Evolutionary conservation across 2,113 vertebrate genomes (phyloP), one percentile per base, ranked within the genome.

Genomic region (Poecile atricapillus): DNA sequence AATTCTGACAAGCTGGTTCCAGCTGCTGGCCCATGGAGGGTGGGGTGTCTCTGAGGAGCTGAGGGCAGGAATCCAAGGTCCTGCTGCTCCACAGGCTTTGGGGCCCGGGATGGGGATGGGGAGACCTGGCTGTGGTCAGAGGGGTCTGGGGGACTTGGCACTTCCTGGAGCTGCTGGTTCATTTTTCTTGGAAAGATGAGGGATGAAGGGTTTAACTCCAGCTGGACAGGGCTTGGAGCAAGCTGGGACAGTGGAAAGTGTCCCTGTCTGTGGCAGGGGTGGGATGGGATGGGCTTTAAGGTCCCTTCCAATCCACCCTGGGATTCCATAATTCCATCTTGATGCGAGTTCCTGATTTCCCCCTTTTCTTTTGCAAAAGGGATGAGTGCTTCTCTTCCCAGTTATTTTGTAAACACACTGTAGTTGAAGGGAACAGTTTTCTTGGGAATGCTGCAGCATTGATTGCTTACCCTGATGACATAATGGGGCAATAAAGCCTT

Each of bases 181-280:
- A 8, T 55, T 47, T 84, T 39, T 58, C 50, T 50, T 80, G 76
- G 10, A 15, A 80, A 43, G 2, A 2, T 0, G 0, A 35, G 85
- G 31, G 11, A 1, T 10, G 21, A 13, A 27, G 50, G 19, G 15
- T 43, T 41, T 3, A 5, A 65, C 35, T 49, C 17, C 50, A 43
- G 65, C 22, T 49, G 58, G 37, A 49, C 0, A 0, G 30, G n/a
- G 49, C 31, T 39, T 44, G 63, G 64, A 37, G 59, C 33, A 13
- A 0, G 9, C 27, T 59, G 60, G 60, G 7, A 1, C 1, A 2
- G 19, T 23, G 60, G 23, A 0, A 52, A 7, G 7, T 44, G 30
- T 58, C 52, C 37, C 68, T 73, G 37, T 43, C n/a, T 21, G 4
- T 31, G 58, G 49, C 39, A 39, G 39, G 43, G 23, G 0, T 22